Evolutionary conservation across 2,888 invertebrate species (phyloP).

Genomic region (Drosophila infuscata): DNA sequence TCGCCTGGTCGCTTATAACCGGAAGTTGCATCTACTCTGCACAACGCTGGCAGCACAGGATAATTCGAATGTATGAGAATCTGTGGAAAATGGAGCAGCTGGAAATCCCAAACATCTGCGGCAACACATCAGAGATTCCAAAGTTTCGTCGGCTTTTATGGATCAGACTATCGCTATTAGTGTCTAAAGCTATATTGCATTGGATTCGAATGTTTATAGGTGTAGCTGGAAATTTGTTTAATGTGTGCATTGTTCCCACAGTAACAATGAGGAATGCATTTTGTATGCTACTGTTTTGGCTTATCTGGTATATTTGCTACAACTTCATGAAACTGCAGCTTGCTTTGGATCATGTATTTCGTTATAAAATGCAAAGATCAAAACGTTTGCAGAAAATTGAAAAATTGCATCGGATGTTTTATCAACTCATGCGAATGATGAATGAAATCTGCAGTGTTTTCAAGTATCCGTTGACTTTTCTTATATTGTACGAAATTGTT

Average conservation of each 20-base stretch:
- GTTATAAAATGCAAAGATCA: not conserved
- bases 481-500: not conserved
- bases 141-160: not conserved
- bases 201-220: rapidly evolving
- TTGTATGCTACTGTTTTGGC: not conserved
- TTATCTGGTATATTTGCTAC: conserved; percentile 7
- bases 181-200: not conserved
- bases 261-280: not conserved
- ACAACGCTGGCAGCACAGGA: conserved; percentile 17
- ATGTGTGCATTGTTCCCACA: rapidly evolving
- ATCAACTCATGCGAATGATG: conserved; percentile 11
- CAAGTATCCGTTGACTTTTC: conserved; percentile 7
- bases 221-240: not conserved
- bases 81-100: conserved; percentile 13
- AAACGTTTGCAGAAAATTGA: not conserved
- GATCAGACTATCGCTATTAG: not conserved
- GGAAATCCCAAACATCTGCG: not conserved
- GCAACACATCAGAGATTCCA: not conserved
- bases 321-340: not conserved
- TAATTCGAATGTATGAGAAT: conserved; percentile 12
- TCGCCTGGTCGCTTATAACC: rapidly evolving
- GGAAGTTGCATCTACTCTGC: conserved; percentile 10
- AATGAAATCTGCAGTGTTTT: conserved; percentile 15
- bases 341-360: conserved; percentile 7
- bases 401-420: conserved; percentile 4